Evolutionary conservation across 2,888 invertebrate species (phyloP).

Genomic region (Yponomeuta plumbellus): DNA sequence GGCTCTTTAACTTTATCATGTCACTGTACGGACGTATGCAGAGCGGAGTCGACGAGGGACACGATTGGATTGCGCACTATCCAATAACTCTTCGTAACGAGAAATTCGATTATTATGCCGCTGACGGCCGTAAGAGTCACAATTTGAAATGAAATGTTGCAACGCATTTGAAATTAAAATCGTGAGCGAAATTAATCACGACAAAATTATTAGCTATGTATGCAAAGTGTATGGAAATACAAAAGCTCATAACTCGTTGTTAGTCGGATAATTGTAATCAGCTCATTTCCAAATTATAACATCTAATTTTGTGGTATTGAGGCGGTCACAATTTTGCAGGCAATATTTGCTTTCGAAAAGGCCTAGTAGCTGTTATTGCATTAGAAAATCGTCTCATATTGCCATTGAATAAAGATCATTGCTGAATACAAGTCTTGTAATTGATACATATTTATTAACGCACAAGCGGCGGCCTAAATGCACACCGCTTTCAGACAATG

Average conservation of each 20-base stretch:
- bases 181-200: slow-evolving; percentile 6
- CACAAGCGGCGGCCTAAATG: slow-evolving; percentile 41
- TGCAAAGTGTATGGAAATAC: slow-evolving; percentile 2
- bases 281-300: background rate
- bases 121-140: slow-evolving; percentile 11
- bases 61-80: slow-evolving; percentile 65
- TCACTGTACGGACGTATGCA: slow-evolving; percentile 40
- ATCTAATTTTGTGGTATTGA: background rate
- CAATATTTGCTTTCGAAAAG: background rate
- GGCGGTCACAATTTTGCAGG: background rate
- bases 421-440: slow-evolving; percentile 7
- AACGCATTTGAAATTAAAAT: slow-evolving; percentile 7
- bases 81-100: slow-evolving; percentile 44
- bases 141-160: slow-evolving; percentile 12
- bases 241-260: background rate
- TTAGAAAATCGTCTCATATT: background rate
- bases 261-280: background rate
- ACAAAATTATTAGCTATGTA: background rate
- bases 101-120: slow-evolving; percentile 4
- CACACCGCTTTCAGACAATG: slow-evolving; percentile 42
- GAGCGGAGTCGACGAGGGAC: slow-evolving; percentile 37
- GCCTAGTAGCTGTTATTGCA: background rate
- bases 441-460: slow-evolving; percentile 14
- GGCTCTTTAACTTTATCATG: slow-evolving; percentile 43
- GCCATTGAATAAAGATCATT: background rate